Conservation (phyloP, 2,113 vertebrate genomes). For the Chloebia gouldiae region DNA sequence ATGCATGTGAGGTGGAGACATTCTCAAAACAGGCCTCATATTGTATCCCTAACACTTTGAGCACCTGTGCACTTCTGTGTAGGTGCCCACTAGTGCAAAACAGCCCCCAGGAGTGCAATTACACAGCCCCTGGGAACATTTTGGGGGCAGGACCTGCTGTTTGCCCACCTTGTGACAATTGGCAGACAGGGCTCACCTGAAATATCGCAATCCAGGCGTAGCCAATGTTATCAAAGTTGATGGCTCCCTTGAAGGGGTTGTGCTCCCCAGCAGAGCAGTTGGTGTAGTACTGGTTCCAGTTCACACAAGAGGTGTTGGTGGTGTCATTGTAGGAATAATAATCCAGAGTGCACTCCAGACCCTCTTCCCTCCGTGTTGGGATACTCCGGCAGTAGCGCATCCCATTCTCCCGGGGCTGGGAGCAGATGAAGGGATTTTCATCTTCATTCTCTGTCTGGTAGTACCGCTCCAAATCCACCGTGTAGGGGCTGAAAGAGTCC, state of each 20-base stretch:
- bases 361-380: slow-evolving; percentile 84
- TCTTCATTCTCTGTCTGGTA: slow-evolving; percentile 96
- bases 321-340: slow-evolving; percentile 90
- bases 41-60: background rate
- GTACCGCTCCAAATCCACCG: slow-evolving; percentile 82
- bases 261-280: slow-evolving; percentile 88
- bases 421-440: slow-evolving; percentile 97
- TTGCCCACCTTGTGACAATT: background rate
- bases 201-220: slow-evolving; percentile 99
- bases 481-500: slow-evolving; percentile 77
- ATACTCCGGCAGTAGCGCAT: slow-evolving; percentile 89
- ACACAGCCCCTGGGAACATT: background rate
- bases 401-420: slow-evolving; percentile 87
- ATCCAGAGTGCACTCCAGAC: slow-evolving; percentile 84
- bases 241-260: slow-evolving; percentile 97
- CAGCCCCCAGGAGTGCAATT: background rate
- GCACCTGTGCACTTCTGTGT: background rate
- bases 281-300: slow-evolving; percentile 98
- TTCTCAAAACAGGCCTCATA: background rate
- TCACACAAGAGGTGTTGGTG: slow-evolving; percentile 93
- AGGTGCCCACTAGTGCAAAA: background rate
- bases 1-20: fast-evolving
- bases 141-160: fast-evolving
- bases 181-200: slow-evolving; percentile 77
- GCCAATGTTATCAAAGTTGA: slow-evolving; percentile 99